Evolutionary conservation across 2,113 vertebrate genomes (phyloP).

Genomic region (Phylloscopus trochiloides): DNA sequence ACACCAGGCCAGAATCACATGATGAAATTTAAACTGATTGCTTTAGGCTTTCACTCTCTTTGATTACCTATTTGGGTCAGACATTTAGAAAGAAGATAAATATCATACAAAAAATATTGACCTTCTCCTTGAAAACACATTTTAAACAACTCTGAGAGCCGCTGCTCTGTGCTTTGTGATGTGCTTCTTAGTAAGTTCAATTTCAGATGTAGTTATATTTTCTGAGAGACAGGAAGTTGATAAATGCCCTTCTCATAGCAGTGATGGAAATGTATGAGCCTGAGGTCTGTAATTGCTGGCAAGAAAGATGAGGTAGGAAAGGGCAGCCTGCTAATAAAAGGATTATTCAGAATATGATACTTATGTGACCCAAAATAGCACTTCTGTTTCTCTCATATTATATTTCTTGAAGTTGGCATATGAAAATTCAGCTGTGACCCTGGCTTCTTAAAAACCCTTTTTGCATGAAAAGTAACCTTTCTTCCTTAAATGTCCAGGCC

Average conservation of each 20-base stretch:
- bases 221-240: background rate
- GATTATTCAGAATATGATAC: constrained; percentile 39
- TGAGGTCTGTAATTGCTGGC: background rate
- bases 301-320: constrained; percentile 11
- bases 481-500: background rate
- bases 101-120: background rate
- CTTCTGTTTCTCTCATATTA: constrained; percentile 35
- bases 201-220: background rate
- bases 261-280: background rate
- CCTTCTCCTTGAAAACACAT: background rate
- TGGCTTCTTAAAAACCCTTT: background rate
- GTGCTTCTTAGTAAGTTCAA: background rate
- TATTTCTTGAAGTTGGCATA: constrained; percentile 33
- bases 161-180: background rate
- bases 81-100: constrained; percentile 1
- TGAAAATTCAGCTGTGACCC: background rate
- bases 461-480: background rate
- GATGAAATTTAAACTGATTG: background rate
- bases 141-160: background rate
- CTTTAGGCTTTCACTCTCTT: background rate
- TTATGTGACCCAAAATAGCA: constrained; percentile 22
- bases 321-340: constrained; percentile 24
- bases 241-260: background rate
- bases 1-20: background rate
- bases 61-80: constrained; percentile 3